Conservation (phyloP, 2,113 vertebrate species). For the Apaloderma vittatum region DNA sequence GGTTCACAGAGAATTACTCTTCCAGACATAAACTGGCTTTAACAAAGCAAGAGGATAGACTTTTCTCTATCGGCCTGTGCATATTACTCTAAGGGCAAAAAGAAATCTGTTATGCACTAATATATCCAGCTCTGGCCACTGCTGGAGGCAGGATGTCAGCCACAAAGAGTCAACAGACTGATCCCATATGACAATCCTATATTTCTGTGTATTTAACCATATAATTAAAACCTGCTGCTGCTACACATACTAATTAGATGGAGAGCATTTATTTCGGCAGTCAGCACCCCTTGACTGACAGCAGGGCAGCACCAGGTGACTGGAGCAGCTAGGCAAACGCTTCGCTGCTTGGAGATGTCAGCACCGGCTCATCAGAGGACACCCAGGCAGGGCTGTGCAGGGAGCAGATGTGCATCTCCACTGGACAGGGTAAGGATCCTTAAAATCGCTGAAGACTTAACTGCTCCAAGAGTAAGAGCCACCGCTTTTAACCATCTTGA, state of each 20-base stretch:
- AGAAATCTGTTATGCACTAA: not conserved
- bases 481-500: not conserved
- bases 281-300: not conserved
- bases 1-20: not conserved
- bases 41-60: not conserved
- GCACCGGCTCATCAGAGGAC: not conserved
- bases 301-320: not conserved
- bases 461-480: not conserved
- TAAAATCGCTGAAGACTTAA: not conserved
- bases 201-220: slow-evolving; percentile 62
- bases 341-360: not conserved
- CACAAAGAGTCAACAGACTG: not conserved
- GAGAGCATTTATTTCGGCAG: slow-evolving; percentile 11
- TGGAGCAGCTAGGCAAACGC: not conserved
- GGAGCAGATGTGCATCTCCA: not conserved
- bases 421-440: not conserved
- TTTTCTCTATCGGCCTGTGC: not conserved
- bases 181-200: slow-evolving; percentile 11
- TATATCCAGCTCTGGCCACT: slow-evolving; percentile 7
- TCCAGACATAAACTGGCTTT: not conserved
- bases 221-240: slow-evolving; percentile 57
- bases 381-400: not conserved
- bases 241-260: slow-evolving; percentile 35
- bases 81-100: not conserved
- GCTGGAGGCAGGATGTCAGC: slow-evolving; percentile 51